Evolutionary conservation across 2,113 vertebrate species (phyloP), one percentile per base, ranked within the genome.

Genomic region (Coturnix japonica): DNA sequence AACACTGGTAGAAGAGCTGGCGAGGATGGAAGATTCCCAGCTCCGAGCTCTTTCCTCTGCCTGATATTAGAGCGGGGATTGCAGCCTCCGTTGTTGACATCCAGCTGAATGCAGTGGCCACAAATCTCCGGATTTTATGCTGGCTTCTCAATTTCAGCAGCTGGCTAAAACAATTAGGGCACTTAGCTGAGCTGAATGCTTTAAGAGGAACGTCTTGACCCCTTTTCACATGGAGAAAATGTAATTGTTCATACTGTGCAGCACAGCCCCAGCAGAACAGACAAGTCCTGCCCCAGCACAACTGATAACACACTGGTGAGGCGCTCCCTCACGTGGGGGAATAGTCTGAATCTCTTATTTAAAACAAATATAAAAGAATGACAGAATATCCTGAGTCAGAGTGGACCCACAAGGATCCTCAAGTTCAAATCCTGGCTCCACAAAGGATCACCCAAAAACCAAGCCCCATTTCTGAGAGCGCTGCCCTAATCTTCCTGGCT

Each of bases 221-320:
- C 78, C 71, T 94, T 78, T 69, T 26, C 78, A 81, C 43, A 22
- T 2, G 9, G 33, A 84, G 70, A 46, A 92, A 67, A 56, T 51
- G 57, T 14, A 39, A 11, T 9, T 85, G 90, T 21, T 70, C 67
- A 11, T 8, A 22, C 3, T 2, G 49, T 2, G 61, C 2, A 65
- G 83, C 78, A 59, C 39, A 70, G 67, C 67, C 53, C 56, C 56
- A 37, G 13, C 13, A 56, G 81, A 20, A 46, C 30, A 13, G 79
- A 21, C 35, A 57, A 87, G 87, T 51, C 86, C 76, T 22, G 7
- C 85, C 79, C 69, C 54, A 0, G 1, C 53, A 31, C 35, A 35
- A 75, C 70, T 0, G 2, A 22, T 5, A 12, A 25, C 33, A 2
- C 0, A 0, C 6, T 0, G 0, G 41, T 7, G 23, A 44, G 31